Percentiles rank a stretch among this genome's conserved stretches.
These are phyloP conservation scores for Drosophila pandora DNA, from an alignment of 1,140 invertebrate genomes.

Conservation along the genomic window DNA sequence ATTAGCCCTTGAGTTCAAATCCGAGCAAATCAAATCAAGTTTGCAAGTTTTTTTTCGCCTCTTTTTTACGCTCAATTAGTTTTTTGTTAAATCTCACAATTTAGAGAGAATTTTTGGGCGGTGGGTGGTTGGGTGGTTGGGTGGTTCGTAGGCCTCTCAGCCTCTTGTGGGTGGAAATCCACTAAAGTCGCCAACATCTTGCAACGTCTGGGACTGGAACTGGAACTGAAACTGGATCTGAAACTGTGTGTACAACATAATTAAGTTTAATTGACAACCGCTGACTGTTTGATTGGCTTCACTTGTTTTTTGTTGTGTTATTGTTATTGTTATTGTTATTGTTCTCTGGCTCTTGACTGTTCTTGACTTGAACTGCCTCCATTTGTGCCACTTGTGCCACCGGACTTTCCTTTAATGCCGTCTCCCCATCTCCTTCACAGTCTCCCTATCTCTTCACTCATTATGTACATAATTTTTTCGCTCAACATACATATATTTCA, in stretches of 20 bases:
- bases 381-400: slow-evolving; percentile 31
- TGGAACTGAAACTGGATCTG: too few species aligned
- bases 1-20: too few species aligned
- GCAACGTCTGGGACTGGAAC: slow-evolving; percentile 13
- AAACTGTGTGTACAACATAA: slow-evolving; percentile 29
- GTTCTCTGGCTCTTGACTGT: background rate
- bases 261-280: slow-evolving; percentile 53
- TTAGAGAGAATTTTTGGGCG: slow-evolving; percentile 3
- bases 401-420: slow-evolving; percentile 3
- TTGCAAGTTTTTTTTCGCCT: background rate
- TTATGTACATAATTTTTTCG: slow-evolving; percentile 27
- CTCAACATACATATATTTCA: slow-evolving; percentile 20
- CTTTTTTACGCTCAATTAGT: slow-evolving; percentile 11
- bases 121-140: background rate
- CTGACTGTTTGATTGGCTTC: slow-evolving; percentile 53
- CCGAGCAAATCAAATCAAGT: too few species aligned
- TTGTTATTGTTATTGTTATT: background rate
- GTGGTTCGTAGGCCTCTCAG: background rate
- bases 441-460: slow-evolving; percentile 6
- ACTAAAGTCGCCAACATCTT: slow-evolving; percentile 27
- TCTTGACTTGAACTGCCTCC: slow-evolving; percentile 9
- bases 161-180: background rate
- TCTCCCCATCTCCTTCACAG: background rate
- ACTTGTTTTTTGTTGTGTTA: slow-evolving; percentile 13
- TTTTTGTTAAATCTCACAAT: slow-evolving; percentile 18